These are phyloP conservation scores for Sebastiscus tertius DNA, from an alignment of 2,797 vertebrate genomes.

Conservation along the genomic window DNA sequence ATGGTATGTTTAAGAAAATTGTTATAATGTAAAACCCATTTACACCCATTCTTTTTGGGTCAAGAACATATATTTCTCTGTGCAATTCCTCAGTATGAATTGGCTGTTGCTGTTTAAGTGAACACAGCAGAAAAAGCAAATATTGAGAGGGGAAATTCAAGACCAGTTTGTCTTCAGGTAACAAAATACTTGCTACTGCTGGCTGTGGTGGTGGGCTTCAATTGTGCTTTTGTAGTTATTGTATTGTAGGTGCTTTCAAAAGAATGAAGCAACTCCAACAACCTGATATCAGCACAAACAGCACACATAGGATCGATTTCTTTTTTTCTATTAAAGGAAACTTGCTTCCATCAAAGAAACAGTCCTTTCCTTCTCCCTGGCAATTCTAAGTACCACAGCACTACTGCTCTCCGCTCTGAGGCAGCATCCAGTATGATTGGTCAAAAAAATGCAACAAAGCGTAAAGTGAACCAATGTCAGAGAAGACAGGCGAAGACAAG, in stretches of 20 bases:
- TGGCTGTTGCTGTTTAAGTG: neutral
- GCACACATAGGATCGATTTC: constrained; percentile 24
- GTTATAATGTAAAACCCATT: neutral
- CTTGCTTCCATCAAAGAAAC: constrained; percentile 39
- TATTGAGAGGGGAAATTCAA: neutral
- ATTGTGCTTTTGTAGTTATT: constrained; percentile 16
- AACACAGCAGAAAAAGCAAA: constrained; percentile 5
- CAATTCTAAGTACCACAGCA: constrained; percentile 21
- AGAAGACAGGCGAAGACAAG: constrained; percentile 20
- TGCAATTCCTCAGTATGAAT: neutral
- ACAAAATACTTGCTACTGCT: constrained; percentile 25
- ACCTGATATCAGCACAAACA: constrained; percentile 41
- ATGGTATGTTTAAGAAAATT: neutral
- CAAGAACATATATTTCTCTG: neutral
- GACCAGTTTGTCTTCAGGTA: neutral
- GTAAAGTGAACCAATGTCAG: constrained; percentile 15
- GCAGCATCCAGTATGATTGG: constrained; percentile 2
- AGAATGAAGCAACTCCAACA: constrained; percentile 29
- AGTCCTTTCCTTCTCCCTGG: constrained; percentile 1
- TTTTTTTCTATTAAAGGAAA: constrained; percentile 16
- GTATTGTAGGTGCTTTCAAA: constrained; percentile 29
- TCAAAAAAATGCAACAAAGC: neutral
- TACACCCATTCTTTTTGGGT: neutral
- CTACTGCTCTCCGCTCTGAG: neutral
- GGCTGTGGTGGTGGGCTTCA: constrained; percentile 13